phyloP scores from a whole-genome alignment of 2,888 invertebrate genomes.

The Agrochola litura region DNA sequence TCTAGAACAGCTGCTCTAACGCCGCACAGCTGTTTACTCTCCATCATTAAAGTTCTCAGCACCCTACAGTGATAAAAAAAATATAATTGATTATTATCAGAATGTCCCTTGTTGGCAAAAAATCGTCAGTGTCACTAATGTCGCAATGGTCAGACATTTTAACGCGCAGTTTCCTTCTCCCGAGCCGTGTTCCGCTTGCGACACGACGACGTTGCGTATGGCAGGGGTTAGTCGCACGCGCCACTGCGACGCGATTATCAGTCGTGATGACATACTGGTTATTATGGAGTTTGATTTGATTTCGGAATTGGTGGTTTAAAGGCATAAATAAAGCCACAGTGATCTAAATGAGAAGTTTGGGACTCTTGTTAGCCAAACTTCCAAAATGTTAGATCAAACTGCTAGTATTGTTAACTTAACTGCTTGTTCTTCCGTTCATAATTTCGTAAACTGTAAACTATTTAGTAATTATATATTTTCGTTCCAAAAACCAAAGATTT shows the following conservation, averaged over 20 bases:
- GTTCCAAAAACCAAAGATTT: background rate
- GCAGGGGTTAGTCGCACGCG: constrained; percentile 70
- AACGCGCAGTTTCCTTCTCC: constrained; percentile 69
- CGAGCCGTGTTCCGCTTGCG: constrained; percentile 68
- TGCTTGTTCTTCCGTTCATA: background rate
- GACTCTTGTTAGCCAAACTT: background rate
- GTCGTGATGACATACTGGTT: constrained; percentile 62
- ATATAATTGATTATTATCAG: constrained; percentile 31
- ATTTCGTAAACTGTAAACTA: no score
- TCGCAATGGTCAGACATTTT: constrained; percentile 69
- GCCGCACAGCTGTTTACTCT: background rate
- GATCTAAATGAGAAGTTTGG: background rate
- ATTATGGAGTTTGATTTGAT: constrained; percentile 22
- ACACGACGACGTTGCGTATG: constrained; percentile 63
- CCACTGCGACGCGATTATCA: constrained; percentile 62
- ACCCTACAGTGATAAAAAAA: constrained; percentile 23
- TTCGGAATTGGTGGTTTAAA: constrained; percentile 1
- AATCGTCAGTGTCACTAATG: constrained; percentile 67
- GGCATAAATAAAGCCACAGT: background rate
- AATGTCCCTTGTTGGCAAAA: constrained; percentile 28
- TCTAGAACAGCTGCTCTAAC: background rate
- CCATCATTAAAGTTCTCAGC: background rate
- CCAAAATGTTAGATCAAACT: background rate
- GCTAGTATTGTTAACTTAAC: background rate
- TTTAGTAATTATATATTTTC: background rate